Percentiles rank a stretch among this genome's conserved stretches.
Conservation (phyloP, 1,140 invertebrate species). For the Dufourea novaeangliae region DNA sequence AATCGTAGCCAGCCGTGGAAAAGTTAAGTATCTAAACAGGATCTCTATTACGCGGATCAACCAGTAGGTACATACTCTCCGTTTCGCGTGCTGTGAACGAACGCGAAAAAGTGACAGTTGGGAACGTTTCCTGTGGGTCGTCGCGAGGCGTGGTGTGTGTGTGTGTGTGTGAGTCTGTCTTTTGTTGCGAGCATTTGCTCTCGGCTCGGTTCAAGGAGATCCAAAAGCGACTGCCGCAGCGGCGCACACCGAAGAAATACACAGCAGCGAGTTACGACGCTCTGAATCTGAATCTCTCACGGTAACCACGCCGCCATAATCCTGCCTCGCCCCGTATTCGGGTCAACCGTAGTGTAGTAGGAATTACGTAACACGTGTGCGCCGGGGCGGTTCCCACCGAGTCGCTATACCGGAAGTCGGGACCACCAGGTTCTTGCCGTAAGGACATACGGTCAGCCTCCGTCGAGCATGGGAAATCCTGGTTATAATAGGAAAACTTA, state of each 20-base stretch:
- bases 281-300: slow-evolving; percentile 80
- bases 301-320: slow-evolving; percentile 68
- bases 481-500: slow-evolving; percentile 1
- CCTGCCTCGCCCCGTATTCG: slow-evolving; percentile 74
- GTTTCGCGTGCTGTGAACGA: slow-evolving; percentile 6
- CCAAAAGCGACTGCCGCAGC: slow-evolving; percentile 55
- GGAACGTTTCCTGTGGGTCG: slow-evolving; percentile 62
- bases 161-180: slow-evolving; percentile 41
- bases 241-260: slow-evolving; percentile 31
- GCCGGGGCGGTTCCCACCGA: slow-evolving; percentile 73
- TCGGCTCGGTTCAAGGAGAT: slow-evolving; percentile 77
- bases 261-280: slow-evolving; percentile 73
- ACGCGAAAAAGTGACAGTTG: slow-evolving; percentile 52
- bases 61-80: too few species aligned
- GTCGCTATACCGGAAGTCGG: slow-evolving; percentile 73
- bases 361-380: slow-evolving; percentile 71
- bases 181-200: slow-evolving; percentile 67
- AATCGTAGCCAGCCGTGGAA: too few species aligned
- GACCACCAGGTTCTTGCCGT: slow-evolving; percentile 39
- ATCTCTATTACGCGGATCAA: background rate
- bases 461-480: slow-evolving; percentile 29
- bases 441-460: slow-evolving; percentile 46
- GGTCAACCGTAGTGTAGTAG: slow-evolving; percentile 75
- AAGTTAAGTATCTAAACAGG: too few species aligned
- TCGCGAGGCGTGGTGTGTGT: slow-evolving; percentile 64